These are phyloP conservation scores for Athalia rosae DNA, from an alignment of 2,888 invertebrate species.

Conservation along the genomic window DNA sequence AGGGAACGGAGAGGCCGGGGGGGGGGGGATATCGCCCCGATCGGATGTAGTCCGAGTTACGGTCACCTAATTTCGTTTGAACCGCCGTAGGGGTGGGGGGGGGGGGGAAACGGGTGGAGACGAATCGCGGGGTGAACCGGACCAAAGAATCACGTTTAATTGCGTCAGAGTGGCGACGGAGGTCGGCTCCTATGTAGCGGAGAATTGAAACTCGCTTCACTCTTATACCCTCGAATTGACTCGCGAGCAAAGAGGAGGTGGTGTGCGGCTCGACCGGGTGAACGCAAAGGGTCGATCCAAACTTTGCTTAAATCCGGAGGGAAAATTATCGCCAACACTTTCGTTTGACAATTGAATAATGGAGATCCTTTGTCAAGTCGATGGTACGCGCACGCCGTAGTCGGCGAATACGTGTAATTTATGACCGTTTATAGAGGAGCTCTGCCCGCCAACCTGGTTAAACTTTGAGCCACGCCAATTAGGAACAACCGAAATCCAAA, in stretches of 20 bases:
- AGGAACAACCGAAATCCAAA: not conserved
- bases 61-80: constrained; percentile 17
- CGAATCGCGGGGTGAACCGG: not conserved
- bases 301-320: constrained; percentile 33
- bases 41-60: constrained; percentile 19
- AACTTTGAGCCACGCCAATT: constrained; percentile 34
- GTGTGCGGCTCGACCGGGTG: not conserved
- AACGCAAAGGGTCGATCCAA: constrained; percentile 25
- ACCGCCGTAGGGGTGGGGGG: not conserved
- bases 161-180: not conserved
- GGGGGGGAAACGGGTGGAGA: not conserved
- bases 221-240: constrained; percentile 21
- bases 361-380: constrained; percentile 38
- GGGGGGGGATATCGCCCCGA: not conserved
- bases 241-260: not conserved
- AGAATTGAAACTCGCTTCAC: constrained; percentile 20
- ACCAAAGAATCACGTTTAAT: constrained; percentile 31
- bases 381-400: not conserved
- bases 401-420: constrained; percentile 27
- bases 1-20: not conserved
- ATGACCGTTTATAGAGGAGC: constrained; percentile 10
- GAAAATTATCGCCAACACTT: constrained; percentile 38
- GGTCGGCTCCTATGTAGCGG: constrained; percentile 17
- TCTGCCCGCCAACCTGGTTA: not conserved
- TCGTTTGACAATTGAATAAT: constrained; percentile 44